phyloP scores from a whole-genome alignment of 2,797 vertebrate species.

The Pseudochaenichthys georgianus region DNA sequence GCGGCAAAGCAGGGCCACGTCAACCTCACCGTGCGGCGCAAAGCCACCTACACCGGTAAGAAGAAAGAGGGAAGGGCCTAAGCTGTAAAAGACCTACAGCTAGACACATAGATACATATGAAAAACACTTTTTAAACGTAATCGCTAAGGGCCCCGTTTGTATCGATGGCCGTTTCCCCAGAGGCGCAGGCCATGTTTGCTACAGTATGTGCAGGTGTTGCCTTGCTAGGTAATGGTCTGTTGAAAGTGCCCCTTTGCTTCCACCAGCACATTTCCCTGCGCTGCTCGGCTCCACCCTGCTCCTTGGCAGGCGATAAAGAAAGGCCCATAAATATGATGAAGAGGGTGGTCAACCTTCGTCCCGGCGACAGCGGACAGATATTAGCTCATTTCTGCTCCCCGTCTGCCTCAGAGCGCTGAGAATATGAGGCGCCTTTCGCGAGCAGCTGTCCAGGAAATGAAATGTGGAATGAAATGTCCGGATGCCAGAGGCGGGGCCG shows the following conservation, averaged over 20 bases:
- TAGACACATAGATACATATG: not conserved
- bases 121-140: conserved; percentile 6
- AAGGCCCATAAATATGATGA: conserved; percentile 79
- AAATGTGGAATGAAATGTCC: conserved; percentile 77
- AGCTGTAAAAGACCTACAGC: not conserved
- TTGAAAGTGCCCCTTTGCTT: conserved; percentile 17
- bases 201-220: conserved; percentile 9
- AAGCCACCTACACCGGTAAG: conserved; percentile 93
- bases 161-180: conserved; percentile 41
- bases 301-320: conserved; percentile 65
- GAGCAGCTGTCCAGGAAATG: conserved; percentile 75
- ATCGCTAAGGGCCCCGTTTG: conserved; percentile 17
- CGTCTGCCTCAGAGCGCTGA: conserved; percentile 57
- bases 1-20: conserved; percentile 98
- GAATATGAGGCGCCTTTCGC: conserved; percentile 66
- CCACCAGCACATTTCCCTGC: not conserved
- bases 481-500: conserved; percentile 44
- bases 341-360: conserved; percentile 73
- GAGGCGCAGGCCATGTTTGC: conserved; percentile 16
- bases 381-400: conserved; percentile 58
- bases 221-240: conserved; percentile 34
- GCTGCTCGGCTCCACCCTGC: conserved; percentile 33
- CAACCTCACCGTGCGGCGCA: conserved; percentile 97
- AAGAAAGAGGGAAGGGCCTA: not conserved
- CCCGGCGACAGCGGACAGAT: conserved; percentile 67